Evolutionary conservation across 2,113 vertebrate species (phyloP), one percentile per base, ranked within the genome.

Genomic region (Mugil cephalus): DNA sequence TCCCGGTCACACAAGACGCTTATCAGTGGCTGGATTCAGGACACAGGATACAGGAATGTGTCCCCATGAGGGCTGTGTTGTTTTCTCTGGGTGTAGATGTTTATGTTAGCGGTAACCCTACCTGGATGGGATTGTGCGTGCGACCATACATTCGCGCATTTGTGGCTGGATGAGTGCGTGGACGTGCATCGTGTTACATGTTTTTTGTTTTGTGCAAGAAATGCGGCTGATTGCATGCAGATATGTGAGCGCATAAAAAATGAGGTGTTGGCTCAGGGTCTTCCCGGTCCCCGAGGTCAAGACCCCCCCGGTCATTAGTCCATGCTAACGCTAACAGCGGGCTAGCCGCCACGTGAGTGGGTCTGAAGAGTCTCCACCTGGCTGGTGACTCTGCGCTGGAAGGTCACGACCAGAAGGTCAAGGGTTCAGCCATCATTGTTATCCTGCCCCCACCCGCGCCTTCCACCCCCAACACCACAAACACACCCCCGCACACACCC

Each of bases 371-470:
- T 65, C 55, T 87, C 78, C 69, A 48, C 76, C 65, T 62, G 48
- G 56, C 68, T 66, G 64, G 68, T 79, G 80, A 87, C 79, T 67
- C 36, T 3, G 1, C 62, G 59, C 69, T 66, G 6, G 74, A 81
- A 86, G 84, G 85, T 90, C 87, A 87, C 18, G 36, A 85, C 69
- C 76, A 80, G 43, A 58, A 84, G 89, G 89, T 87, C 76, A 85
- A 83, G 52, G 89, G 86, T 89, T 92, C 90, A 87, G 79, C 40
- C 82, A 80, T 88, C 79, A 88, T 85, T 86, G 85, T 88, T 88
- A 80, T 78, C 68, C 69, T 69, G 68, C 63, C 56, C 79, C 60
- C 63, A 53, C 79, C 60, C 7, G 15, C 39, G 3, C 12, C 35
- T 36, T 69, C 17, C 69, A 60, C 69, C 62, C 62, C 38, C n/a